Base-by-base conservation (phyloP, 2,888 invertebrate genomes). In the Xestia xanthographa region DNA sequence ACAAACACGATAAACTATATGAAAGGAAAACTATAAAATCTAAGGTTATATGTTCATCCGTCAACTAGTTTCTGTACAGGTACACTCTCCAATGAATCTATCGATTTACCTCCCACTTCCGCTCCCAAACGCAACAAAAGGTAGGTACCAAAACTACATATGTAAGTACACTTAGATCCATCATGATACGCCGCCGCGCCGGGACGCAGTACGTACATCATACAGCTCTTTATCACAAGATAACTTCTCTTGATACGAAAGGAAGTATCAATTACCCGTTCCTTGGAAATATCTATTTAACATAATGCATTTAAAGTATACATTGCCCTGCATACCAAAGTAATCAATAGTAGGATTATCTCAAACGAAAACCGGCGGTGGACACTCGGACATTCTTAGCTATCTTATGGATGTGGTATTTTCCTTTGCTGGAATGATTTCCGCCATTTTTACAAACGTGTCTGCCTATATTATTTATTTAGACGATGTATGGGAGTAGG, bases 291-390 rank as follows among this genome's bases (percentile, higher is more conserved):
- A 50, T 66, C 41, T 75, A 62, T 72, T 70, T 53, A 66, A 80
- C 53, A 73, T 34, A 60, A 45, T 17, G n/a, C 20, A 43, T 76
- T 62, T 71, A 48, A 34, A 66, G 56, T 56, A 20, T 50, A 72
- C 34, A 50, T 76, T 80, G 79, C 80, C 77, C 82, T 83, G 83
- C 88, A 90, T 88, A 86, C 87, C 87, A 73, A 88, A 86, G 80
- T 87, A 90, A 90, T 88, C 87, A 86, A 88, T 87, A 86, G 75
- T 60, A 66, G 71, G 79, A 81, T 86, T 80, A 82, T 79, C 80
- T 72, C 70, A 78, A 72, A 79, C 66, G 48, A 79, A 75, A 84
- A 77, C 76, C 65, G 76, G 68, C 66, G 14, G 12, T 63, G 63
- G 38, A 56, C n/a, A 45, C n/a, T 14, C 12, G 53, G 5, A 34